Conservation (phyloP, 2,888 invertebrate species). For the Cremastinae sp. region DNA sequence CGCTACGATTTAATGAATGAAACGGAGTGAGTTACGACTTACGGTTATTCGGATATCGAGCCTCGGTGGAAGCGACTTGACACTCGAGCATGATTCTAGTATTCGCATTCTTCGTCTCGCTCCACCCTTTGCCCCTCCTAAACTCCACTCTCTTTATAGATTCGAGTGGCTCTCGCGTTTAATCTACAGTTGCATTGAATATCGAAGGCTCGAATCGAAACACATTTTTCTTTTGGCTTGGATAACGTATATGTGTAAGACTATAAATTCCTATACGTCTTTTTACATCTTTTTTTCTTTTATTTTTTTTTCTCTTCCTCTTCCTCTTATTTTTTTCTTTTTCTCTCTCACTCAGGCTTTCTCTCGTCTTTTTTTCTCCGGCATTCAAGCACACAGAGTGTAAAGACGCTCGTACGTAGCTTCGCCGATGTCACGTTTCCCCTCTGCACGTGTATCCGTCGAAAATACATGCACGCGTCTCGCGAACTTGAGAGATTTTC, state of each 20-base stretch:
- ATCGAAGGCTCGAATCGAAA: too few species aligned
- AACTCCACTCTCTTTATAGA: slow-evolving; percentile 9
- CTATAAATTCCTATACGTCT: neutral
- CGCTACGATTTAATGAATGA: too few species aligned
- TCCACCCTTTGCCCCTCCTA: neutral
- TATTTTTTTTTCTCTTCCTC: neutral
- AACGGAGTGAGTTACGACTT: too few species aligned
- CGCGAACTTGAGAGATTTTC: slow-evolving; percentile 44
- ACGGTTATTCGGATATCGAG: too few species aligned
- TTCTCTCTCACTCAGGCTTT: neutral
- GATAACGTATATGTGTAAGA: neutral
- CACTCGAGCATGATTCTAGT: neutral
- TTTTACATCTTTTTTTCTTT: too few species aligned
- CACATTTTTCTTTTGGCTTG: too few species aligned
- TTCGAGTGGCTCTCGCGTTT: neutral
- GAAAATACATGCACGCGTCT: slow-evolving; percentile 23
- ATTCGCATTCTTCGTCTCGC: slow-evolving; percentile 4
- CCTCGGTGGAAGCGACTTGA: too few species aligned
- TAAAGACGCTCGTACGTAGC: slow-evolving; percentile 43
- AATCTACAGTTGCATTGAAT: slow-evolving; percentile 12
- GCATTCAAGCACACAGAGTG: slow-evolving; percentile 48
- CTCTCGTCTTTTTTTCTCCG: slow-evolving; percentile 7
- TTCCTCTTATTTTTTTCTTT: too few species aligned
- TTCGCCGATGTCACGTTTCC: neutral
- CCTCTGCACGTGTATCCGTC: slow-evolving; percentile 7